Base-by-base conservation (phyloP, 2,888 invertebrate genomes). In the Cryptops parisi region DNA sequence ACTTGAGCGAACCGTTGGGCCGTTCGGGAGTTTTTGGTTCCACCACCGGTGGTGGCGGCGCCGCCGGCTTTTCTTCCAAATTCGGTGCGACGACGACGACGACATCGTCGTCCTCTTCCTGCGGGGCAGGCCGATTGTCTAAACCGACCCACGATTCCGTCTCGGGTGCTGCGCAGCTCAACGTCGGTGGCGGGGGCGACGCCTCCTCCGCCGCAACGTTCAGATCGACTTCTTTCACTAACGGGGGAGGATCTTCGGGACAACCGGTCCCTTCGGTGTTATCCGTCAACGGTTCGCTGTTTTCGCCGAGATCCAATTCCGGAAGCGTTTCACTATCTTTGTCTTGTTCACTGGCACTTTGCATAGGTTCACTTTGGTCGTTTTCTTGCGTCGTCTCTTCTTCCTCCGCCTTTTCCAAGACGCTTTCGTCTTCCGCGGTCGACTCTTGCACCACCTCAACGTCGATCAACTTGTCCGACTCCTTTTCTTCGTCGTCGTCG, bases 1-100 rank as follows among this genome's bases (percentile, higher is more conserved):
- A 68, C 65, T 87, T 87, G 50, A 88, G 68, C n/a, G 58, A 52
- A 38, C 58, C 47, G 39, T 54, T 47, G 3, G 41, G 24, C 2
- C 15, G 3, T 5, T 27, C 39, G 5, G 47, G 2, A 2, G 27
- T 26, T n/a, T n/a, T n/a, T n/a, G n/a, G n/a, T 17, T 22, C 23
- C n/a, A 15, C 5, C 44, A 24, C 23, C 15, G 21, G 44, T 17
- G 44, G 21, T 44, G 21, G 25, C 3, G 17, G 47, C 2, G 24
- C 6, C 21, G 47, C 17, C 21, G 17, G 47, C 19, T n/a, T n/a
- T n/a, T n/a, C n/a, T n/a, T n/a, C n/a, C n/a, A 12, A 9, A 33
- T 9, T n/a, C 9, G n/a, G 9, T 33, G 9, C n/a, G 6, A 17
- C 19, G 9, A 17, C 17, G 15, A n/a, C 19, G 5, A 41, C 19